Conservation (phyloP, 2,797 vertebrate species). For the Octomys mimax region DNA sequence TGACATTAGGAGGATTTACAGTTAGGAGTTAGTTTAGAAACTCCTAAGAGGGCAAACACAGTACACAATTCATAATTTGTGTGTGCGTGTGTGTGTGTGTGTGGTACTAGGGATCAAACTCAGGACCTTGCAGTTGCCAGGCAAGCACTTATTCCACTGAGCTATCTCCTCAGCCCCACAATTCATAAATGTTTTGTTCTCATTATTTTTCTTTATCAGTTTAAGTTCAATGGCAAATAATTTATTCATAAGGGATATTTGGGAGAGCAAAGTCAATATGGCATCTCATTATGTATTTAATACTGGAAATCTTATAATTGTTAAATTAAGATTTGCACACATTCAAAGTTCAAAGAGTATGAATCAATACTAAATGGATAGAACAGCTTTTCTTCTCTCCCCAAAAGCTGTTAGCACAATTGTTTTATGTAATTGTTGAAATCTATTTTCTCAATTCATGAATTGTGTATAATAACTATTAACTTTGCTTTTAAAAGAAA, state of each 20-base stretch:
- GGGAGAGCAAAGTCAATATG: not conserved
- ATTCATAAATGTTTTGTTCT: not conserved
- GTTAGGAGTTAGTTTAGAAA: not conserved
- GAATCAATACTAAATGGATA: slow-evolving; percentile 26
- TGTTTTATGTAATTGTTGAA: slow-evolving; percentile 47
- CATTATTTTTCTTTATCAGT: slow-evolving; percentile 39
- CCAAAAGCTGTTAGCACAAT: not conserved
- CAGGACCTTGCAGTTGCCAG: too few relatives aligned
- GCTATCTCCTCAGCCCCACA: not conserved
- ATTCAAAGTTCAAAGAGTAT: not conserved
- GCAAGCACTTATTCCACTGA: too few relatives aligned
- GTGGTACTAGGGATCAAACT: too few relatives aligned
- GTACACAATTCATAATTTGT: not conserved
- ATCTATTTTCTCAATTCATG: not conserved
- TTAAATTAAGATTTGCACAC: not conserved
- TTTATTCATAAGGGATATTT: not conserved
- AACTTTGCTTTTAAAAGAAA: slow-evolving; percentile 19
- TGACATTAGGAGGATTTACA: not conserved
- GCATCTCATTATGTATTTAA: not conserved
- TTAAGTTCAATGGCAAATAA: slow-evolving; percentile 13
- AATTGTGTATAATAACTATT: slow-evolving; percentile 36
- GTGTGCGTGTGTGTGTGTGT: not conserved
- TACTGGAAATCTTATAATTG: slow-evolving; percentile 27
- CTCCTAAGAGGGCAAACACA: not conserved
- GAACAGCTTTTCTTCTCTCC: not conserved